Conservation (phyloP, 2,888 invertebrate species). For the Synanthedon vespiformis region DNA sequence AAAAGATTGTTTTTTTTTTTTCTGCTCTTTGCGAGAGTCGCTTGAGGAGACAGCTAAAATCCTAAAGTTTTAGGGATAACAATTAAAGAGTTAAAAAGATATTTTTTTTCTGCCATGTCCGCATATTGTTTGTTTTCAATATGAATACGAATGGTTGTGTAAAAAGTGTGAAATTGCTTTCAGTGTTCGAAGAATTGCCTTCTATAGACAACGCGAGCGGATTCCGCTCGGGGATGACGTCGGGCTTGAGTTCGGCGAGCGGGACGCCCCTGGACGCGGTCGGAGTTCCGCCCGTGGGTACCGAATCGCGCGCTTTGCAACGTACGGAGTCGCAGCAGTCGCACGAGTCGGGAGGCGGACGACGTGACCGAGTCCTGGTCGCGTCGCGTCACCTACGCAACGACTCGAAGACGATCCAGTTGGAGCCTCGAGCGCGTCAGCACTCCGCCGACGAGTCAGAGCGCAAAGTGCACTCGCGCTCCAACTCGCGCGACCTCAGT, state of each 20-base stretch:
- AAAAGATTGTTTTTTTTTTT: too few relatives aligned
- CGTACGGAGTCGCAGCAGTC: conserved; percentile 55
- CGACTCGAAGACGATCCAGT: conserved; percentile 74
- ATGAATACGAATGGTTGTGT: too few relatives aligned
- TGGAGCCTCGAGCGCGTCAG: conserved; percentile 68
- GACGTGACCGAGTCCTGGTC: conserved; percentile 53
- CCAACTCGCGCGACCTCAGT: conserved; percentile 61
- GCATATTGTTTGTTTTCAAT: too few relatives aligned
- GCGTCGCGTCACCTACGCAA: conserved; percentile 70
- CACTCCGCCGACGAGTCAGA: conserved; percentile 40
- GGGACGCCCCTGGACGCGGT: conserved; percentile 43
- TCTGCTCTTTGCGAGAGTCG: too few relatives aligned
- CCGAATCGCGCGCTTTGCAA: conserved; percentile 26
- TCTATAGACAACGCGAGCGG: conserved; percentile 66
- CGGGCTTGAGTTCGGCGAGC: conserved; percentile 48
- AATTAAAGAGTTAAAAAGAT: too few relatives aligned
- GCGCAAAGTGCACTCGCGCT: conserved; percentile 59
- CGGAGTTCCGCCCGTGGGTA: conserved; percentile 11
- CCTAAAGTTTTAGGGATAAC: too few relatives aligned
- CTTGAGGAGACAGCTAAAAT: too few relatives aligned
- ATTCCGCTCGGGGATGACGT: conserved; percentile 48
- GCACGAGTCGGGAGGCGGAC: conserved; percentile 21
- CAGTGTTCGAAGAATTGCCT: conserved; percentile 83
- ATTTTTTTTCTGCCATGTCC: too few relatives aligned
- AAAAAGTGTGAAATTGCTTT: conserved; percentile 6